Evolutionary conservation across 2,797 vertebrate genomes (phyloP).

Genomic region (Allobates femoralis): DNA sequence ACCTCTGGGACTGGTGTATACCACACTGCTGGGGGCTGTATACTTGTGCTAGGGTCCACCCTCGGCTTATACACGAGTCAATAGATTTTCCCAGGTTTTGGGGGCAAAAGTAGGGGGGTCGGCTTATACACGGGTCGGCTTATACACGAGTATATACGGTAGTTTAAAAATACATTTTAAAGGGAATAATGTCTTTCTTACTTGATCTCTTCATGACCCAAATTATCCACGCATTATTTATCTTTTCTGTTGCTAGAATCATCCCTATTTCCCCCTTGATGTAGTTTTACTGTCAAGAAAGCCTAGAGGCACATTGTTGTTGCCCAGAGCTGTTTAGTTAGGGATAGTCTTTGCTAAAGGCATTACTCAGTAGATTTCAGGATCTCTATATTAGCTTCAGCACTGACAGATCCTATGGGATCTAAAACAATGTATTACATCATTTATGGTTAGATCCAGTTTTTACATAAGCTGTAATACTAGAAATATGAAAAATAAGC

Average conservation of each 20-base stretch:
- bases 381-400: slow-evolving; percentile 9
- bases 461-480: not conserved
- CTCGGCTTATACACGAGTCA: too few relatives aligned
- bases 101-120: too few relatives aligned
- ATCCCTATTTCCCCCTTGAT: not conserved
- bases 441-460: not conserved
- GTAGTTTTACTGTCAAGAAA: not conserved
- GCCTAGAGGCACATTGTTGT: slow-evolving; percentile 12
- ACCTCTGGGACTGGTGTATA: too few relatives aligned
- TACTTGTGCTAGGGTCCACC: too few relatives aligned
- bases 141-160: too few relatives aligned
- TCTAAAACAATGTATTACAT: not conserved
- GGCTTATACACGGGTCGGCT: too few relatives aligned
- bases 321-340: slow-evolving; percentile 10
- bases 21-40: too few relatives aligned
- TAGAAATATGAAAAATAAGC: not conserved
- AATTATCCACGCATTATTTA: too few relatives aligned
- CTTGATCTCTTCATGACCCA: too few relatives aligned
- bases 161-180: too few relatives aligned
- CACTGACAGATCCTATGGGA: not conserved
- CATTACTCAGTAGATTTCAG: not conserved
- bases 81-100: too few relatives aligned
- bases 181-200: too few relatives aligned
- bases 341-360: slow-evolving; percentile 19
- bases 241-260: not conserved